A percentile compares a stretch with the other conserved stretches of the same genome.
Conservation (phyloP, 2,113 vertebrate species). For the Macaca nemestrina region DNA sequence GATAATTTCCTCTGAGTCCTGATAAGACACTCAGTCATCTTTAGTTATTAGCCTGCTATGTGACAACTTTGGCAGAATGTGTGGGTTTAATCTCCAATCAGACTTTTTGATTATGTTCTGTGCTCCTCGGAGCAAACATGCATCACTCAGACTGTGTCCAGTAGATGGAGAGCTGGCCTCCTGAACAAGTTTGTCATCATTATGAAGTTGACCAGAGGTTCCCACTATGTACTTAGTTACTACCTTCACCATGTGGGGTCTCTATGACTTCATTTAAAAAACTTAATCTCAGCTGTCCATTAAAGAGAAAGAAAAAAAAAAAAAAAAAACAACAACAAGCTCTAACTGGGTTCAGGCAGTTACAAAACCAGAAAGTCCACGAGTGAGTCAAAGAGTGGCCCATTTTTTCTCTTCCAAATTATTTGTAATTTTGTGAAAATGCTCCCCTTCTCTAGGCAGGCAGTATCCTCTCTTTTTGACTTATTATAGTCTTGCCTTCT, state of each 20-base stretch:
- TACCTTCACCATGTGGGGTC: background rate
- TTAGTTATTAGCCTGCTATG: background rate
- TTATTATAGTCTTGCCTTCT: background rate
- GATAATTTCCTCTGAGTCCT: background rate
- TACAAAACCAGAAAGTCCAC: background rate
- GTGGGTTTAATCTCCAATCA: background rate
- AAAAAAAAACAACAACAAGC: background rate
- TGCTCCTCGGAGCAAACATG: background rate
- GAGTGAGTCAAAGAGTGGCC: background rate
- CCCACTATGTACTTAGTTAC: too few relatives aligned
- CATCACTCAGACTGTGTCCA: background rate
- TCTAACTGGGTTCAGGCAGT: background rate
- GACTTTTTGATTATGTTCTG: background rate
- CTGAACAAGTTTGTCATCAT: fast-evolving
- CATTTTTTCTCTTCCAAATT: background rate
- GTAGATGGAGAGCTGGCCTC: background rate
- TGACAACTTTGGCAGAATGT: background rate
- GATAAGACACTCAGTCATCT: background rate
- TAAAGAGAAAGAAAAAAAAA: background rate
- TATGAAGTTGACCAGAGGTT: background rate
- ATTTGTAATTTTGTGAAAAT: background rate
- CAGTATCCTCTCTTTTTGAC: too few relatives aligned
- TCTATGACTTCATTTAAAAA: background rate
- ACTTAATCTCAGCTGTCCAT: background rate
- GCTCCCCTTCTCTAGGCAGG: background rate